Conservation (phyloP, 1,140 invertebrate genomes). For the Aricia agestis region DNA sequence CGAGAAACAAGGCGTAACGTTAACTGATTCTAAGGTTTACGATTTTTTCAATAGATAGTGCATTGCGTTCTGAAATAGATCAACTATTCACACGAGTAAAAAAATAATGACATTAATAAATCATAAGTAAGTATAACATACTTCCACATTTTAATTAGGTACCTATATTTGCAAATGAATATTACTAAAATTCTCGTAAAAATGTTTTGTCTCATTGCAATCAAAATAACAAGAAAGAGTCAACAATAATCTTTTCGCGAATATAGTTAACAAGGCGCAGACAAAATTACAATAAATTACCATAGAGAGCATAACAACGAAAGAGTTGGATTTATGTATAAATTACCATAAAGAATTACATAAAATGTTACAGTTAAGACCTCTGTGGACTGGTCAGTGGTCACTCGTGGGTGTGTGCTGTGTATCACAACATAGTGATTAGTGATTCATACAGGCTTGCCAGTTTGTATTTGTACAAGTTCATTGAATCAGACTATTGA, state of each 20-base stretch:
- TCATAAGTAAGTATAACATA: no score
- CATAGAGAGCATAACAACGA: neutral
- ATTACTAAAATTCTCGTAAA: no score
- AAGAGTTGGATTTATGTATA: neutral
- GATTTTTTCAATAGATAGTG: neutral
- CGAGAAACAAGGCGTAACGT: neutral
- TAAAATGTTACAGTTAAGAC: neutral
- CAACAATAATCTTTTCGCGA: no score
- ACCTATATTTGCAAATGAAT: no score
- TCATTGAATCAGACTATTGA: neutral
- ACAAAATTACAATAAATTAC: neutral
- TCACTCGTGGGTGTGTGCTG: neutral
- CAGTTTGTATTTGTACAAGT: neutral
- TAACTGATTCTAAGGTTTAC: neutral
- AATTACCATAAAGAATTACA: neutral
- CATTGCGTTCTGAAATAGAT: no score
- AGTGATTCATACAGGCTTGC: neutral
- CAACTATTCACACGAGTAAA: no score
- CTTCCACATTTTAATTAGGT: no score
- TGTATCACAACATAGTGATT: neutral
- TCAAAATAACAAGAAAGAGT: no score
- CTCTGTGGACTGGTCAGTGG: neutral
- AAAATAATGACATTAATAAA: no score
- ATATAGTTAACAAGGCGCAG: no score
- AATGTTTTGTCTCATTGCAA: no score